Conservation (phyloP, 1,140 invertebrate genomes). For the Charaxes varanes region DNA sequence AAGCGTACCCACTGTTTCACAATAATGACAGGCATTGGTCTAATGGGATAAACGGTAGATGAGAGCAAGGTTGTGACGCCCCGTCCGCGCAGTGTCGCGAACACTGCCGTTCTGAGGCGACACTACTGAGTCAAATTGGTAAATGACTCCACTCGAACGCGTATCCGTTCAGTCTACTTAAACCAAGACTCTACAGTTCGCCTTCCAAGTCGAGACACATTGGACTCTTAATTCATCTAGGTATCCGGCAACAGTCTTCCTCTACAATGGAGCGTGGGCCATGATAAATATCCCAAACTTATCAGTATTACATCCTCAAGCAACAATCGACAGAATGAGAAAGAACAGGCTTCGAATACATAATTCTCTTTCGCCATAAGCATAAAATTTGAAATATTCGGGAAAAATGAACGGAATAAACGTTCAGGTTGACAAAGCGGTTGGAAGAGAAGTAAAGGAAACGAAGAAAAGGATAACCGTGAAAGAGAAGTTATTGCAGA, state of each 20-base stretch:
- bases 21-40: slow-evolving; percentile 52
- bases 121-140: slow-evolving; percentile 57
- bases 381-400: not conserved
- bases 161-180: slow-evolving; percentile 65
- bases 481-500: slow-evolving; percentile 51
- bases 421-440: slow-evolving; percentile 41
- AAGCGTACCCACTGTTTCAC: slow-evolving; percentile 48
- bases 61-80: slow-evolving; percentile 59
- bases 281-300: slow-evolving; percentile 12
- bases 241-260: slow-evolving; percentile 9
- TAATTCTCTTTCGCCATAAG: slow-evolving; percentile 3
- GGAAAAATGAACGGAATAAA: slow-evolving; percentile 55
- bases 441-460: slow-evolving; percentile 36
- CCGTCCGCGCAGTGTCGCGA: slow-evolving; percentile 49
- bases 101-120: slow-evolving; percentile 44
- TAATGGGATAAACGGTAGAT: slow-evolving; percentile 67
- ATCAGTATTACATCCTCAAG: slow-evolving; percentile 13
- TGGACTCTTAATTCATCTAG: slow-evolving; percentile 17
- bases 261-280: slow-evolving; percentile 4
- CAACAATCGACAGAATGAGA: slow-evolving; percentile 21
- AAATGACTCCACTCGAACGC: slow-evolving; percentile 62
- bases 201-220: slow-evolving; percentile 24
- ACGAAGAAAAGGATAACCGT: slow-evolving; percentile 42
- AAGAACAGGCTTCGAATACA: slow-evolving; percentile 8
- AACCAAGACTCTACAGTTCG: slow-evolving; percentile 57